Evolutionary conservation across 1,140 invertebrate genomes (phyloP), one percentile per base, ranked within the genome.

Genomic region (Lutraria rhynchaena): DNA sequence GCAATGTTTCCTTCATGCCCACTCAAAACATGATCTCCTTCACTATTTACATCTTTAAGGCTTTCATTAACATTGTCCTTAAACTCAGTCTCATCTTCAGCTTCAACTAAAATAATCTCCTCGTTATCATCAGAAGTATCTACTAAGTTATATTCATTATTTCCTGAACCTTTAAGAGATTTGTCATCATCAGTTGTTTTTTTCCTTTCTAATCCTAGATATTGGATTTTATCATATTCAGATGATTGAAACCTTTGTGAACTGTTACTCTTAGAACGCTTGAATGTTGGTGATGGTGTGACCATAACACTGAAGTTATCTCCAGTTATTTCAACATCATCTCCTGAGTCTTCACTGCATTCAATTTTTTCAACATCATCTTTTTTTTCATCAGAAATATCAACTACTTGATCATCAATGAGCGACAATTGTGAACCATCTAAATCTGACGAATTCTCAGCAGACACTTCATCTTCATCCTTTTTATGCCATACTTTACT

Each of bases 261-360:
- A 31, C 70, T 58, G 19, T 27, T 49, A 69, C 5, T 51, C 44
- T 27, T 31, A n/a, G 13, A 1, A 55, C 49, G 31, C 1, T 71
- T 55, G 37, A 76, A 82, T 15, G 51, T 77, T 3, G 81, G 81
- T 0, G 81, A 82, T 2, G 57, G 29, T 29, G 60, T 49, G 1
- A 44, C 31, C 15, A 70, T 22, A 2, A 49, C 77, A 71, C 60
- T 57, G 55, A 77, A 58, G 49, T 74, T 78, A 67, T 67, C 75
- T 29, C 67, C 44, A 46, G 55, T 75, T 46, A 75, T 75, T 19
- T 75, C 29, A 17, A 75, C 5, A 60, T 75, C 69, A 71, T 71
- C 57, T 60, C 57, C 71, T 46, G 69, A 71, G 27, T 31, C 22
- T 4, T 57, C 69, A 35, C 3, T 31, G 9, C 2, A 44, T 1